Percentiles rank a stretch among this genome's conserved stretches.
These are phyloP conservation scores for Sterrhoptilus dennistouni DNA, from an alignment of 2,113 vertebrate genomes.

Conservation along the genomic window DNA sequence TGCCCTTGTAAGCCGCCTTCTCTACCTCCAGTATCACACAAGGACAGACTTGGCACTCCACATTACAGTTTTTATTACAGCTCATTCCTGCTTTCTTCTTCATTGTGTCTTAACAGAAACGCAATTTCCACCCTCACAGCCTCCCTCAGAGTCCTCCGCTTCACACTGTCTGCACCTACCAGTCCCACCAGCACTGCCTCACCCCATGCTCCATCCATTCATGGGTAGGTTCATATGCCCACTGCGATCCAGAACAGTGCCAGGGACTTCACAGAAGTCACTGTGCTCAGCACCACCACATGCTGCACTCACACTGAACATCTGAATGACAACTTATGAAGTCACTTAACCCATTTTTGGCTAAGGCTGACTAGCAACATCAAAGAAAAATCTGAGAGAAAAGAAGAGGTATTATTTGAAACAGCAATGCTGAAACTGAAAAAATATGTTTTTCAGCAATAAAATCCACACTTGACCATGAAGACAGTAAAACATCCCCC, in stretches of 20 bases:
- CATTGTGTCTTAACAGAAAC: neutral
- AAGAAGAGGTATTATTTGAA: neutral
- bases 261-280: neutral
- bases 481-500: neutral
- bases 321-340: neutral
- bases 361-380: neutral
- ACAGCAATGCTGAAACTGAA: neutral
- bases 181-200: neutral
- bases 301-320: neutral
- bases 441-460: neutral
- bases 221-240: neutral
- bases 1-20: neutral
- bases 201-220: neutral
- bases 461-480: neutral
- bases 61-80: neutral
- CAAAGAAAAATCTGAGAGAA: neutral
- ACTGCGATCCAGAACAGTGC: fast-evolving
- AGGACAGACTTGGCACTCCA: neutral
- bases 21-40: neutral
- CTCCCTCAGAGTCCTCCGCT: neutral
- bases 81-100: neutral
- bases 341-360: neutral
- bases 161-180: neutral
- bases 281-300: fast-evolving
- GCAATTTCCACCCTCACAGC: neutral